Conservation (phyloP, 2,113 vertebrate genomes). For the Pantherophis guttatus region DNA sequence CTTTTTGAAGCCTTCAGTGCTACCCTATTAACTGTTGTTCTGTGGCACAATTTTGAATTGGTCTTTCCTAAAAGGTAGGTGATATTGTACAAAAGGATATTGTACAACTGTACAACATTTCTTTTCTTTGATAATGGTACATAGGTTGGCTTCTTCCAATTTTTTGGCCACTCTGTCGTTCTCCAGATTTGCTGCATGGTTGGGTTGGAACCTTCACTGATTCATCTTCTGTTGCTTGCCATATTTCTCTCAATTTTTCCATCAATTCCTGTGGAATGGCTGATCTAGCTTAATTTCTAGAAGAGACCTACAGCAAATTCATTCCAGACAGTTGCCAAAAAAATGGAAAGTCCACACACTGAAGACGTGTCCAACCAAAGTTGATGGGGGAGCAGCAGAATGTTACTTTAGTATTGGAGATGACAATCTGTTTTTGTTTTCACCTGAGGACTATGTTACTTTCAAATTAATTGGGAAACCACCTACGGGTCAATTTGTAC, state of each 20-base stretch:
- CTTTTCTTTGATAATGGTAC: not conserved
- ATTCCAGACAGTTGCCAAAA: not conserved
- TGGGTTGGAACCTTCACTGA: not conserved
- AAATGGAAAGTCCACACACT: not conserved
- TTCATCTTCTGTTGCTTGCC: not conserved
- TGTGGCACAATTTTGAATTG: not conserved
- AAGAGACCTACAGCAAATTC: not conserved
- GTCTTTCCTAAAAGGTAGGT: not conserved
- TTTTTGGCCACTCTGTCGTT: not conserved
- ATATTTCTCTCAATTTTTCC: not conserved
- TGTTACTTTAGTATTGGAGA: not conserved
- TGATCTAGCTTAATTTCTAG: not conserved
- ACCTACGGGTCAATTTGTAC: not conserved
- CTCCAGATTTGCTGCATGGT: not conserved
- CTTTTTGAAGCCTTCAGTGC: not conserved
- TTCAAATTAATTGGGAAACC: not conserved
- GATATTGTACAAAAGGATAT: not conserved
- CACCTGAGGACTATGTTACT: not conserved
- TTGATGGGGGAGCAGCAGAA: not conserved
- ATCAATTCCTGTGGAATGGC: not conserved
- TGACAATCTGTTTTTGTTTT: not conserved
- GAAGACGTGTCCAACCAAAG: not conserved
- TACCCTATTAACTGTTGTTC: not conserved
- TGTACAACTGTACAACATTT: not conserved
- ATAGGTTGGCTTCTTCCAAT: not conserved